Evolutionary conservation across 37 sponge, comb jelly and placozoan species (phyloP).

Genomic region (Oscarella lobularis): DNA sequence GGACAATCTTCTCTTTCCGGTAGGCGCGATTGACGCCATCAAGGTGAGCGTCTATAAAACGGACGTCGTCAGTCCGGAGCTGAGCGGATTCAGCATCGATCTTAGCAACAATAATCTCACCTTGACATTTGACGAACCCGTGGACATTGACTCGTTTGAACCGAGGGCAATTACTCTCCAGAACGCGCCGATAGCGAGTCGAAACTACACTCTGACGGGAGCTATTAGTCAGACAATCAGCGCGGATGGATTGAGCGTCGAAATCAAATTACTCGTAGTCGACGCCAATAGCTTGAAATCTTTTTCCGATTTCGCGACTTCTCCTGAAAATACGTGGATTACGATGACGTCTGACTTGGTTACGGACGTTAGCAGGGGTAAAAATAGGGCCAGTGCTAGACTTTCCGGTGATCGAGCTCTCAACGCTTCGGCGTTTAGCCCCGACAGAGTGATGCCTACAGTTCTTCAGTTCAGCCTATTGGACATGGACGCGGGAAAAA

Average conservation of each 20-base stretch:
- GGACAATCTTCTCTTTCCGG: background rate
- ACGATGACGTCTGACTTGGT: background rate
- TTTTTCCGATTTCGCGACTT: constrained; percentile 25
- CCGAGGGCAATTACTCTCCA: background rate
- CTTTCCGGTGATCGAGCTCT: constrained; percentile 14
- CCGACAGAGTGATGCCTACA: constrained; percentile 39
- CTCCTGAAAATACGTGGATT: constrained; percentile 15
- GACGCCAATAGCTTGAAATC: constrained; percentile 40
- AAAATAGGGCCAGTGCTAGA: constrained; percentile 14
- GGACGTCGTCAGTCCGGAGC: background rate
- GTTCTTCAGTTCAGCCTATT: constrained; percentile 37
- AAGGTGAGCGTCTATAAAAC: background rate
- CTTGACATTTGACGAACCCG: background rate
- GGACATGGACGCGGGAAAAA: constrained; percentile 18
- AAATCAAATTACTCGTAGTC: constrained; percentile 13
- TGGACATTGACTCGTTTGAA: background rate
- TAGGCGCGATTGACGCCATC: background rate
- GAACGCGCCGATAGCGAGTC: background rate
- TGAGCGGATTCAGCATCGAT: background rate
- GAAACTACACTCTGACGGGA: constrained; percentile 26
- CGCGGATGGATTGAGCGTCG: constrained; percentile 23
- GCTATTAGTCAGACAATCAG: constrained; percentile 18
- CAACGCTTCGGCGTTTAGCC: constrained; percentile 19
- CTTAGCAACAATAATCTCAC: background rate
- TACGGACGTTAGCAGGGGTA: constrained; percentile 13